phyloP scores from a whole-genome alignment of 2,888 invertebrate genomes.

The Leucophora obtusa region DNA sequence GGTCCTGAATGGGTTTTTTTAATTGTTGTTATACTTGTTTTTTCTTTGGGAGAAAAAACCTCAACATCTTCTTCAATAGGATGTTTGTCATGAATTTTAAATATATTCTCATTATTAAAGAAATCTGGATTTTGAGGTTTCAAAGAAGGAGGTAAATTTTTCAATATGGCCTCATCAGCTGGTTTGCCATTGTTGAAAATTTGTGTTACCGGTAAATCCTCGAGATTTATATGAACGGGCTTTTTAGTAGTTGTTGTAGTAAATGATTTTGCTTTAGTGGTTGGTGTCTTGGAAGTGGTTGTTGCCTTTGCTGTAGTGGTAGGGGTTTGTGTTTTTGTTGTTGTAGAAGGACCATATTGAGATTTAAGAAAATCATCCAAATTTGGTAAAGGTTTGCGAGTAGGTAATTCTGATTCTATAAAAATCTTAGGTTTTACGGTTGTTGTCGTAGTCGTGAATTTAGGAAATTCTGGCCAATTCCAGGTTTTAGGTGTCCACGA shows the following conservation, averaged over 20 bases:
- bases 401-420: slow-evolving; percentile 9
- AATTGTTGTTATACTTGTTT: slow-evolving; percentile 28
- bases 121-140: background rate
- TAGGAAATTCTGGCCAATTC: slow-evolving; percentile 31
- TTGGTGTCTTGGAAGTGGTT: slow-evolving; percentile 27
- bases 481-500: slow-evolving; percentile 47
- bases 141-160: slow-evolving; percentile 30
- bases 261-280: background rate
- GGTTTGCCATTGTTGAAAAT: slow-evolving; percentile 44
- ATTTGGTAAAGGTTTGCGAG: slow-evolving; percentile 45
- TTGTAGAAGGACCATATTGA: slow-evolving; percentile 47
- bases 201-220: slow-evolving; percentile 63
- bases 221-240: slow-evolving; percentile 52
- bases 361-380: slow-evolving; percentile 62
- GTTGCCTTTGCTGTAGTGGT: background rate
- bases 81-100: slow-evolving; percentile 44
- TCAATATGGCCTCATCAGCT: slow-evolving; percentile 34
- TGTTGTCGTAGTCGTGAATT: slow-evolving; percentile 18
- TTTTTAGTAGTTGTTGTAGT: background rate
- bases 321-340: background rate
- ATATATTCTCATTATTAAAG: slow-evolving; percentile 34
- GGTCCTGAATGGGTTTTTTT: slow-evolving; percentile 46
- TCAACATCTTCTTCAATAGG: slow-evolving; percentile 25
- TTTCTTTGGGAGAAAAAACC: slow-evolving; percentile 1
- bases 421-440: slow-evolving; percentile 21